Percentiles rank a stretch among this genome's conserved stretches.
Evolutionary conservation across 2,113 vertebrate species (phyloP).

Genomic region (Salvelinus alpinus): DNA sequence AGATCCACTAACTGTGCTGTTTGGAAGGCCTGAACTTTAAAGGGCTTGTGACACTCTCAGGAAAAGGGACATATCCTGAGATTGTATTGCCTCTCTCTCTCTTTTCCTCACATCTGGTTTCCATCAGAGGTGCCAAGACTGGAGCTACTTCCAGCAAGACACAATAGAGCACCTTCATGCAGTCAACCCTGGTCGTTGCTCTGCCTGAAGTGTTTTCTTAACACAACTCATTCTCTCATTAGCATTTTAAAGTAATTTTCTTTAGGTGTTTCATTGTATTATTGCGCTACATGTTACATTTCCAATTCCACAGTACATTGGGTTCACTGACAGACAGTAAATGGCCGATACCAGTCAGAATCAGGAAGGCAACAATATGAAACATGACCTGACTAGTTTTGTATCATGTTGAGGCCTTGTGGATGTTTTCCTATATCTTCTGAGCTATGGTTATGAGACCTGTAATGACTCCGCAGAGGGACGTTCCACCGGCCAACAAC

Average conservation of each 20-base stretch:
- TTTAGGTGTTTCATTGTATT: constrained; percentile 10
- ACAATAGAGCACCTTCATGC: constrained; percentile 20
- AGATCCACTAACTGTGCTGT: neutral
- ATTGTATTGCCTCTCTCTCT: constrained; percentile 30
- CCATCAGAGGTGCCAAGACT: constrained; percentile 53
- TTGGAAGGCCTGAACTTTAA: constrained; percentile 9
- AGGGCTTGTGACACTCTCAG: constrained; percentile 34
- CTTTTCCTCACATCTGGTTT: constrained; percentile 70
- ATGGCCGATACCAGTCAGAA: neutral
- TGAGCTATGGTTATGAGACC: neutral
- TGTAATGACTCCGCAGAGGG: constrained; percentile 6
- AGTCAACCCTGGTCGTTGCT: neutral
- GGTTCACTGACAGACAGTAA: neutral
- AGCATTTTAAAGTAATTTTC: neutral
- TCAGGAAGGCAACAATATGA: neutral
- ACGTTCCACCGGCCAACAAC: constrained; percentile 21
- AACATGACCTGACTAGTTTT: neutral
- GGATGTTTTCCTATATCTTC: neutral
- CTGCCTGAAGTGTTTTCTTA: constrained; percentile 14
- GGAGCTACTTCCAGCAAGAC: constrained; percentile 31
- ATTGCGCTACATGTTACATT: neutral
- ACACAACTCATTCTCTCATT: constrained; percentile 21
- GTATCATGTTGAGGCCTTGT: neutral
- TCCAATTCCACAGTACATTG: neutral
- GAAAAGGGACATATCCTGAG: constrained; percentile 58